Evolutionary conservation across 2,797 vertebrate genomes (phyloP).

Genomic region (Diglossa cyanea): DNA sequence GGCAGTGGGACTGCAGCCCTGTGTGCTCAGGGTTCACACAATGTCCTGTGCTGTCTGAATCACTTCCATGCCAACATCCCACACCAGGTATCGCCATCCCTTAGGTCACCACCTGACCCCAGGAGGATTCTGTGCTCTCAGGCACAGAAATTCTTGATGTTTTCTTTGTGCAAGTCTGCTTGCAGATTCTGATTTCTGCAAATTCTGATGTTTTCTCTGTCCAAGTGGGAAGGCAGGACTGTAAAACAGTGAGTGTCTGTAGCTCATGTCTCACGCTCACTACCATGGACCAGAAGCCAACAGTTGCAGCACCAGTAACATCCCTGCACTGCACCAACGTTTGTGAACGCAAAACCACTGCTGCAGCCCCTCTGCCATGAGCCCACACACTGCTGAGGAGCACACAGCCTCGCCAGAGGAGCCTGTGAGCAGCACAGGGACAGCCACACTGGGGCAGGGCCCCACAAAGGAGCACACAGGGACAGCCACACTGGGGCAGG

Average conservation of each 20-base stretch:
- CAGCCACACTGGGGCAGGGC: no score
- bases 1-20: not conserved
- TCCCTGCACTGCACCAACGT: not conserved
- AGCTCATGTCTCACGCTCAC: not conserved
- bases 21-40: not conserved
- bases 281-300: not conserved
- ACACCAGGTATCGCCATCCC: rapidly evolving
- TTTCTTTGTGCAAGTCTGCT: not conserved
- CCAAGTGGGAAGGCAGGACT: not conserved
- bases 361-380: not conserved
- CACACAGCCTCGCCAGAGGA: not conserved
- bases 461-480: no score
- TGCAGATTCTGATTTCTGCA: no score
- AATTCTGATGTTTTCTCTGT: not conserved
- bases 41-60: not conserved
- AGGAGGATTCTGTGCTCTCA: not conserved
- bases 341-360: not conserved
- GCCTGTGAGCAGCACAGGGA: not conserved
- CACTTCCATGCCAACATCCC: not conserved
- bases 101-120: not conserved
- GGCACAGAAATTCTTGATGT: not conserved
- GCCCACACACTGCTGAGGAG: not conserved
- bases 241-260: not conserved
- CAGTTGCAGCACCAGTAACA: not conserved
- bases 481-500: no score